Evolutionary conservation across 1,140 invertebrate species (phyloP).

Genomic region (Macrobrachium rosenbergii): DNA sequence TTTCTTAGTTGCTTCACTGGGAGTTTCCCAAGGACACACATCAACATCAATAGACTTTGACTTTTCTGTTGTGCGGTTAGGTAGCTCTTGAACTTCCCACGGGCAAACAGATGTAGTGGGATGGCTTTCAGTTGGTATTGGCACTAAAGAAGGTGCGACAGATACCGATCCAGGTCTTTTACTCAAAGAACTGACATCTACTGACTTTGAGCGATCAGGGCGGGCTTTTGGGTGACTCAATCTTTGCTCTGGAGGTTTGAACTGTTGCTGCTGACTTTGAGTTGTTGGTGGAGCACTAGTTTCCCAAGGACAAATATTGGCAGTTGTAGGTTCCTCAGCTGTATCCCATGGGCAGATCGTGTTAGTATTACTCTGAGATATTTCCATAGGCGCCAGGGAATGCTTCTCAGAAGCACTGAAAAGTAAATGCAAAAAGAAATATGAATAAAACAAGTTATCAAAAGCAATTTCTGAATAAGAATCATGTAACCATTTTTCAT

Average conservation of each 20-base stretch:
- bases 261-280: conserved; percentile 22
- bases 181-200: conserved; percentile 64
- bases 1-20: conserved; percentile 43
- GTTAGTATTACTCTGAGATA: conserved; percentile 33
- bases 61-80: conserved; percentile 56
- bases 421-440: conserved; percentile 25
- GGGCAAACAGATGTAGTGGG: conserved; percentile 57
- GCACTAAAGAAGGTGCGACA: conserved; percentile 49
- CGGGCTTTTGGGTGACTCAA: conserved; percentile 51
- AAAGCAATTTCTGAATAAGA: too few relatives aligned
- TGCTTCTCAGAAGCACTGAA: conserved; percentile 47
- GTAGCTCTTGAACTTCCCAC: conserved; percentile 53
- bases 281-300: conserved; percentile 65
- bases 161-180: conserved; percentile 63
- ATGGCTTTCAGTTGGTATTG: conserved; percentile 34
- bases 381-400: conserved; percentile 34
- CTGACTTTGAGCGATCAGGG: conserved; percentile 64
- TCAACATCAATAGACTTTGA: conserved; percentile 63
- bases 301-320: conserved; percentile 81
- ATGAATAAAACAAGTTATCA: too few relatives aligned
- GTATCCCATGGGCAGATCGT: conserved; percentile 66
- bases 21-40: conserved; percentile 66
- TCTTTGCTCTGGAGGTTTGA: conserved; percentile 39
- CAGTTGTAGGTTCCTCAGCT: conserved; percentile 60
- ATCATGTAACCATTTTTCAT: too few relatives aligned